phyloP scores from a whole-genome alignment of 2,113 vertebrate species.

The Mandrillus leucophaeus region DNA sequence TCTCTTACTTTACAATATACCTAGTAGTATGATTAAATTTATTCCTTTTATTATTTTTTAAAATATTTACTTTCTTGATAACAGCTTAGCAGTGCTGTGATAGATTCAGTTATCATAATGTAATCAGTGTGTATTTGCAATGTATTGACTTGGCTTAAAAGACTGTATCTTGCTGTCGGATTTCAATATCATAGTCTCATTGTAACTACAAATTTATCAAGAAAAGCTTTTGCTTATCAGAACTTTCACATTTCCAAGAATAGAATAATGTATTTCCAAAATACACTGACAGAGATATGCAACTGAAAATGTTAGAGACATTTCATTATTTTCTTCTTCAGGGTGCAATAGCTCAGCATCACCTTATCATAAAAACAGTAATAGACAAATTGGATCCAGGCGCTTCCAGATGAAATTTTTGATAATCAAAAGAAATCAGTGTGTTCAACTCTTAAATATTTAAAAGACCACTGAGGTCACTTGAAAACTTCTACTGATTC shows the following conservation, averaged over 20 bases:
- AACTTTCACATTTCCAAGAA: slow-evolving; percentile 45
- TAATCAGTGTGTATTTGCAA: slow-evolving; percentile 68
- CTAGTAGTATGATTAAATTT: slow-evolving; percentile 6
- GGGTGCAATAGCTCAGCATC: background rate
- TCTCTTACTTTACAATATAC: slow-evolving; percentile 59
- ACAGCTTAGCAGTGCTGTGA: slow-evolving; percentile 49
- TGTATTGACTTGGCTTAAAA: slow-evolving; percentile 64
- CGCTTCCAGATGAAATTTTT: slow-evolving; percentile 34
- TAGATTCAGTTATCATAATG: slow-evolving; percentile 65
- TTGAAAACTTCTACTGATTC: slow-evolving; percentile 62
- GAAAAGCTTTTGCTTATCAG: slow-evolving; percentile 61
- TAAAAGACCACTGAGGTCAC: slow-evolving; percentile 52
- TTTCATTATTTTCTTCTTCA: slow-evolving; percentile 45
- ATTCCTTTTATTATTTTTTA: slow-evolving; percentile 35
- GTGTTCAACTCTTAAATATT: slow-evolving; percentile 50
- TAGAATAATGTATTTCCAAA: slow-evolving; percentile 59
- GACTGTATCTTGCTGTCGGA: slow-evolving; percentile 55
- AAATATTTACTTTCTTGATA: slow-evolving; percentile 68
- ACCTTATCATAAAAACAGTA: background rate
- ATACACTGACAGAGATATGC: background rate
- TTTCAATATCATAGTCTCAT: slow-evolving; percentile 49
- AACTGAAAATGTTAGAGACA: slow-evolving; percentile 46
- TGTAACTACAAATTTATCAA: slow-evolving; percentile 64
- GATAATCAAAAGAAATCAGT: slow-evolving; percentile 59
- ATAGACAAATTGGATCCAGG: slow-evolving; percentile 28